Evolutionary conservation across 2,113 vertebrate species (phyloP).

Genomic region (Emydura subglobosa): DNA sequence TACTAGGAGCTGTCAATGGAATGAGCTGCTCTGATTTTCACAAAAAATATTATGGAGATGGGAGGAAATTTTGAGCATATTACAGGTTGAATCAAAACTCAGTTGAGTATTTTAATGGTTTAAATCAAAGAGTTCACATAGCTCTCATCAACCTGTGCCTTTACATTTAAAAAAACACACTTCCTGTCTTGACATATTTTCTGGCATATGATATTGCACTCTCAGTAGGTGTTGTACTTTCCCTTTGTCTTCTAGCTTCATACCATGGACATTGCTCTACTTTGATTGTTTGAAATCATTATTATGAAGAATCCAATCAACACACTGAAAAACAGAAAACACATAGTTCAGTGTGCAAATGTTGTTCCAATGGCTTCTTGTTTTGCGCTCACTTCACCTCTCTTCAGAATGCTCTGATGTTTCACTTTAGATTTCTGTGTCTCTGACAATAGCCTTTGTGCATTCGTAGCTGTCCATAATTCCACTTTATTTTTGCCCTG

Average conservation of each 20-base stretch:
- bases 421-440: neutral
- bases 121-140: neutral
- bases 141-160: neutral
- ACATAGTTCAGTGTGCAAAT: fast-evolving
- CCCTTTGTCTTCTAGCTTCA: neutral
- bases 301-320: neutral
- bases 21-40: neutral
- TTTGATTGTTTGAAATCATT: neutral
- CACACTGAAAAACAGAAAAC: neutral
- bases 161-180: neutral
- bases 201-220: neutral
- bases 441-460: neutral
- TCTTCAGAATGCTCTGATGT: neutral
- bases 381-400: neutral
- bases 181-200: neutral
- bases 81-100: neutral
- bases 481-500: neutral
- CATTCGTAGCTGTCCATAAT: neutral
- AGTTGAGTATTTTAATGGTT: neutral
- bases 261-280: neutral
- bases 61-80: neutral
- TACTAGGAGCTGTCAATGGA: neutral
- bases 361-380: neutral
- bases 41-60: neutral
- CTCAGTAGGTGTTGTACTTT: neutral